A percentile compares a stretch with the other conserved stretches of the same genome.
Conservation (phyloP, 2,797 vertebrate genomes). For the Microctenopoma steveboyesi region DNA sequence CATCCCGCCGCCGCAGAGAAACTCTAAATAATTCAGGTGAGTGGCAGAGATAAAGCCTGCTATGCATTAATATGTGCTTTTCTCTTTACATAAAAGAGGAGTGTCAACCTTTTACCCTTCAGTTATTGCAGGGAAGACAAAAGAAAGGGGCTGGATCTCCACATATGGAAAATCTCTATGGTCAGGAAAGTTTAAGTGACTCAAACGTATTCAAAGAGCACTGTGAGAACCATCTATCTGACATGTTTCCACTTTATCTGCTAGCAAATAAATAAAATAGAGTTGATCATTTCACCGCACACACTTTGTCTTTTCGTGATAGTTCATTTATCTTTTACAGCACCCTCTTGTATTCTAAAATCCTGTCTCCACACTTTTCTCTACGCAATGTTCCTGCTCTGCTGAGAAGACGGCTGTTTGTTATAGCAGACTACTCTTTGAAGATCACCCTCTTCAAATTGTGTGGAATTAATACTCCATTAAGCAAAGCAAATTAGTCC, state of each 20-base stretch:
- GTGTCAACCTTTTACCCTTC: conserved; percentile 65
- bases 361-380: conserved; percentile 9
- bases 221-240: conserved; percentile 9
- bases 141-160: conserved; percentile 13
- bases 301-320: conserved; percentile 3
- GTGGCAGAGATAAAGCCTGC: conserved; percentile 65
- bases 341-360: conserved; percentile 18
- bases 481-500: conserved; percentile 83
- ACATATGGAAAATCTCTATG: conserved; percentile 6
- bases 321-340: conserved; percentile 4
- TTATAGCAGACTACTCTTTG: conserved; percentile 76
- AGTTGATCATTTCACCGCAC: conserved; percentile 11
- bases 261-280: not conserved
- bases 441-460: conserved; percentile 82
- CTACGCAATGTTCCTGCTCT: conserved; percentile 51
- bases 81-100: conserved; percentile 52
- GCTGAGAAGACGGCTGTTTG: conserved; percentile 58
- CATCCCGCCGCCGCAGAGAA: conserved; percentile 74
- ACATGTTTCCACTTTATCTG: conserved; percentile 14
- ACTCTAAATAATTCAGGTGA: conserved; percentile 84
- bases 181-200: conserved; percentile 5
- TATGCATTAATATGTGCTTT: conserved; percentile 69
- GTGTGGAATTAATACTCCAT: conserved; percentile 84
- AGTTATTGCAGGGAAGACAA: conserved; percentile 41
- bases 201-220: not conserved